Conservation (phyloP, 2,888 invertebrate genomes). For the Drosophila seclusa region DNA sequence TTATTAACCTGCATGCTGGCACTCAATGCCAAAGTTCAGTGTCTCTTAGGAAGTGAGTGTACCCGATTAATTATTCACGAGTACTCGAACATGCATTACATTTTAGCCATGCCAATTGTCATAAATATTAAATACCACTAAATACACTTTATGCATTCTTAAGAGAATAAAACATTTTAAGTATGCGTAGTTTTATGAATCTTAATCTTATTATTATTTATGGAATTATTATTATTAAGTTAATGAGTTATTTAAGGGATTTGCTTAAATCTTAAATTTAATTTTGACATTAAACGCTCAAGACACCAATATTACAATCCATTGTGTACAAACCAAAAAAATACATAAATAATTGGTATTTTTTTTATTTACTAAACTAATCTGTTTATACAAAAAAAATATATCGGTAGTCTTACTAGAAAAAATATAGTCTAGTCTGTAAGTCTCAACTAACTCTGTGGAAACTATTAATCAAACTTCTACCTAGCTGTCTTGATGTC, state of each 20-base stretch:
- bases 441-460: background rate
- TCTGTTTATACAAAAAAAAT: background rate
- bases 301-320: background rate
- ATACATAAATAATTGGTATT: no score
- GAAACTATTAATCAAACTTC: conserved; percentile 10
- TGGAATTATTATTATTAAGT: background rate
- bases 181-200: background rate
- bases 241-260: background rate
- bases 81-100: conserved; percentile 56
- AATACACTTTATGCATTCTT: conserved; percentile 22
- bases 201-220: background rate
- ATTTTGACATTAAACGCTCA: background rate
- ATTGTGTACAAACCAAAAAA: background rate
- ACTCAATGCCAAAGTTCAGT: conserved; percentile 54
- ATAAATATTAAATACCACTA: conserved; percentile 71
- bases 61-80: conserved; percentile 56
- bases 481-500: background rate
- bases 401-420: no score
- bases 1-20: conserved; percentile 60
- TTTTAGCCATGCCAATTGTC: conserved; percentile 46
- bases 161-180: background rate
- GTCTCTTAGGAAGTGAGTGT: conserved; percentile 39
- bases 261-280: background rate
- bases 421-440: background rate
- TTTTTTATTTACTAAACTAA: background rate